Evolutionary conservation across 1,140 invertebrate species (phyloP).

Genomic region (Apis dorsata): DNA sequence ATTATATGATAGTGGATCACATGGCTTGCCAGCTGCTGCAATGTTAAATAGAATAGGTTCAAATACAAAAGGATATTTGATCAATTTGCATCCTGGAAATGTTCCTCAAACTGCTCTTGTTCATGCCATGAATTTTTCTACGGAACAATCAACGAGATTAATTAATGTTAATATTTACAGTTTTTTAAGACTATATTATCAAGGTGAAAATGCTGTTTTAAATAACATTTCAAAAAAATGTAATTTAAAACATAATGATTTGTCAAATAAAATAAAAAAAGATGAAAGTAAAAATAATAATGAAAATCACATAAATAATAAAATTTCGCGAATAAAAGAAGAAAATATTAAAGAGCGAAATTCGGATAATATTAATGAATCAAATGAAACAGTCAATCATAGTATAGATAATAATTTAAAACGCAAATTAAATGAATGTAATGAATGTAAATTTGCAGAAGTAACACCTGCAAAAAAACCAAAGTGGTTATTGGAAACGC

Average conservation of each 20-base stretch:
- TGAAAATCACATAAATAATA: neutral
- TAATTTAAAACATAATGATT: neutral
- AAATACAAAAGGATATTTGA: conserved; percentile 82
- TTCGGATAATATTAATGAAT: conserved; percentile 51
- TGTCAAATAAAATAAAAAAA: neutral
- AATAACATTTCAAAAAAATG: conserved; percentile 34
- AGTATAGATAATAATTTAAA: conserved; percentile 28
- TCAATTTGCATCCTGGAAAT: conserved; percentile 90
- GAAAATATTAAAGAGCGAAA: neutral
- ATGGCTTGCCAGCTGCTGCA: conserved; percentile 90
- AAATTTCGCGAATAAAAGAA: neutral
- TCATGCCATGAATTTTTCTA: conserved; percentile 87
- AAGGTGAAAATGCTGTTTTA: conserved; percentile 67
- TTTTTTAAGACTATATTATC: conserved; percentile 84
- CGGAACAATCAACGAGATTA: conserved; percentile 84
- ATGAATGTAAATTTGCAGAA: conserved; percentile 1
- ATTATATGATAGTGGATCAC: conserved; percentile 92
- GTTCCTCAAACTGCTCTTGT: conserved; percentile 88
- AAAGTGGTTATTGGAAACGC: conserved; percentile 85
- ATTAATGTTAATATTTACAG: conserved; percentile 87
- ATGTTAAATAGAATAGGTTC: conserved; percentile 87
- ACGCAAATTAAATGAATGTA: conserved; percentile 49
- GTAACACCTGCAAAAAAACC: conserved; percentile 78
- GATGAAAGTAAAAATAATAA: neutral
- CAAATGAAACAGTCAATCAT: conserved; percentile 32